Conservation (phyloP, 2,888 invertebrate genomes). For the Brenthis daphne region DNA sequence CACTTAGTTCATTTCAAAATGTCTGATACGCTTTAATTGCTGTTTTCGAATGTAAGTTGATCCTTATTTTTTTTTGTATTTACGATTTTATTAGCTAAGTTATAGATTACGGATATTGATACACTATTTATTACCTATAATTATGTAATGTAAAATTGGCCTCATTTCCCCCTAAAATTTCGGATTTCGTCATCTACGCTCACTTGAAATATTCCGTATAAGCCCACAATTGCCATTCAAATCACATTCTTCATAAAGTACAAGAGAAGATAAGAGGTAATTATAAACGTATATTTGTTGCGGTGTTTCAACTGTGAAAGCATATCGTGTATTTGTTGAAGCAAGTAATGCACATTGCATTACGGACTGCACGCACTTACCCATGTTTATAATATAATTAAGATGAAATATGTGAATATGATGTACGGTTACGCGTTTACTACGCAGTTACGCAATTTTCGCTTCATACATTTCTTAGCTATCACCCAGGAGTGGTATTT, state of each 20-base stretch:
- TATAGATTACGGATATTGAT: not conserved
- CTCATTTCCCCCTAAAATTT: too few species aligned
- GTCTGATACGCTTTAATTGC: slow-evolving; percentile 16
- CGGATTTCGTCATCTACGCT: too few species aligned
- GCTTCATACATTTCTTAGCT: slow-evolving; percentile 15
- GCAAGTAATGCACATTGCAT: not conserved
- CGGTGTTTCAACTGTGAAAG: slow-evolving; percentile 3
- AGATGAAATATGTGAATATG: slow-evolving; percentile 27
- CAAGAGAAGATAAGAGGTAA: not conserved
- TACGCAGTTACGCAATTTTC: slow-evolving; percentile 29
- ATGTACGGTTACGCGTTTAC: slow-evolving; percentile 22
- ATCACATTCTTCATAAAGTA: not conserved
- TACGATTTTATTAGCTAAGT: not conserved
- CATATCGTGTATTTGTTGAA: not conserved
- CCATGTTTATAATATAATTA: slow-evolving; percentile 23
- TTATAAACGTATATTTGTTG: not conserved
- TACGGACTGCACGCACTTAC: slow-evolving; percentile 11
- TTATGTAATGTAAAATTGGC: too few species aligned
- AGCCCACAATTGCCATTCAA: too few species aligned
- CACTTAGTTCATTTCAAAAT: slow-evolving; percentile 33
- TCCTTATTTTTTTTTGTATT: not conserved
- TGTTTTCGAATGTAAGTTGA: slow-evolving; percentile 13
- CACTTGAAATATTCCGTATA: too few species aligned
- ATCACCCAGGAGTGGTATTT: slow-evolving; percentile 8
- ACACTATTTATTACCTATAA: too few species aligned